A percentile compares a stretch with the other conserved stretches of the same genome.
Evolutionary conservation across 2,888 invertebrate species (phyloP).

Genomic region (Ormia ochracea): DNA sequence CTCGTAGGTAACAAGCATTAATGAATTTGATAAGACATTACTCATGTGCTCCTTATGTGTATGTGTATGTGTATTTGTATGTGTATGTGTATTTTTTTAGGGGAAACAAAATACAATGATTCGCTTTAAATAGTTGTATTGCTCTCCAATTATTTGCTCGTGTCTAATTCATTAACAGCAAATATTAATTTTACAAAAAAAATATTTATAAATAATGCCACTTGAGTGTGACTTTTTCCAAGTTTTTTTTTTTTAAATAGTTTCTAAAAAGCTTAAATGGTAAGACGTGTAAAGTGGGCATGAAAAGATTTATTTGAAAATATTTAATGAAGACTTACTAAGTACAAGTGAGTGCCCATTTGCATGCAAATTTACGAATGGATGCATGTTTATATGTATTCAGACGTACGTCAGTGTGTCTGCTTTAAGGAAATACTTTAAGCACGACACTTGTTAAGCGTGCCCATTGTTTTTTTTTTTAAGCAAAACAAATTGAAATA

Average conservation of each 20-base stretch:
- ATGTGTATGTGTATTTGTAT: too few relatives aligned
- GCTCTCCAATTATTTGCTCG: slow-evolving; percentile 13
- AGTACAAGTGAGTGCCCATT: not conserved
- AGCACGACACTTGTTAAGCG: too few relatives aligned
- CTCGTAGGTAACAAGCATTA: not conserved
- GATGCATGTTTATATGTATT: not conserved
- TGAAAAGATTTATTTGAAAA: slow-evolving; percentile 14
- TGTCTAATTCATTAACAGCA: slow-evolving; percentile 30
- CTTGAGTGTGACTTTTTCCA: slow-evolving; percentile 50
- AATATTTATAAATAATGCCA: slow-evolving; percentile 48
- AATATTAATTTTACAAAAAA: not conserved
- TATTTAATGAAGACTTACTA: not conserved
- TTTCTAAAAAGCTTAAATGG: slow-evolving; percentile 29
- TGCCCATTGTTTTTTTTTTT: too few relatives aligned
- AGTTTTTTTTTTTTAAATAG: not conserved
- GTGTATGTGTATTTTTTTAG: not conserved
- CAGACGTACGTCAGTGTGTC: not conserved
- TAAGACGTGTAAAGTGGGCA: not conserved
- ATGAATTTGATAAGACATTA: not conserved
- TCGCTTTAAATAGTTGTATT: slow-evolving; percentile 16
- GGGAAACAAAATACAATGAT: slow-evolving; percentile 9
- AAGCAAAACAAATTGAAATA: too few relatives aligned
- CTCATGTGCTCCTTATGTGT: too few relatives aligned
- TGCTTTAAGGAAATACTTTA: too few relatives aligned
- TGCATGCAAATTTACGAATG: too few relatives aligned